A percentile compares a stretch with the other conserved stretches of the same genome.
phyloP scores from a whole-genome alignment of 2,888 invertebrate species.

The Pyrrhosoma nymphula region DNA sequence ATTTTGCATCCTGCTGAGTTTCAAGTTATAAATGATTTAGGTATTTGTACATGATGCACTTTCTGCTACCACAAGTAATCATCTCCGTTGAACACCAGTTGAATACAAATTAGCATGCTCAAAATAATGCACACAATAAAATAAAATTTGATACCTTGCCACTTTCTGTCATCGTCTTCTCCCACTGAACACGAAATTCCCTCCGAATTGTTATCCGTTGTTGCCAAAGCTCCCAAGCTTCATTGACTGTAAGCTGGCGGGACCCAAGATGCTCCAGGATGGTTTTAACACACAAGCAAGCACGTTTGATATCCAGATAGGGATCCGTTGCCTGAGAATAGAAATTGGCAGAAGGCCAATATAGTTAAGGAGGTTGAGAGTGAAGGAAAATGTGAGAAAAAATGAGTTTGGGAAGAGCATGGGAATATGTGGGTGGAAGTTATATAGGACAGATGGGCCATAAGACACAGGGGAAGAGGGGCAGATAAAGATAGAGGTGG shows the following conservation, averaged over 20 bases:
- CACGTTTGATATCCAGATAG: slow-evolving; percentile 84
- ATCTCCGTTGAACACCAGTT: too few relatives aligned
- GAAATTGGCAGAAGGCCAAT: slow-evolving; percentile 59
- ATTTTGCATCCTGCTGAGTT: too few relatives aligned
- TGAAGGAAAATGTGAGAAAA: slow-evolving; percentile 65
- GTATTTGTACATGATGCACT: too few relatives aligned
- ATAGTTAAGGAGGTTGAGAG: slow-evolving; percentile 54
- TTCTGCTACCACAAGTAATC: too few relatives aligned
- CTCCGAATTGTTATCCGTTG: slow-evolving; percentile 81
- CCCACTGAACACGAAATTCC: slow-evolving; percentile 79
- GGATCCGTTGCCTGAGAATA: slow-evolving; percentile 78
- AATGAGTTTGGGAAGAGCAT: slow-evolving; percentile 44
- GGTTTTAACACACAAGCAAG: slow-evolving; percentile 84
- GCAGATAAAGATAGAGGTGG: not conserved
- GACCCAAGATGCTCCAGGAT: slow-evolving; percentile 84
- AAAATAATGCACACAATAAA: too few relatives aligned
- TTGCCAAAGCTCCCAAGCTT: slow-evolving; percentile 87
- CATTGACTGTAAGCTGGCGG: slow-evolving; percentile 83
- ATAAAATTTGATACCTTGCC: slow-evolving; percentile 80
- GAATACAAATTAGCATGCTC: too few relatives aligned
- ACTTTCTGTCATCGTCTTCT: slow-evolving; percentile 82
- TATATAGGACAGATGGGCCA: slow-evolving; percentile 58
- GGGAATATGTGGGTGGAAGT: slow-evolving; percentile 55
- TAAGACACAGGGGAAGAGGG: slow-evolving; percentile 15
- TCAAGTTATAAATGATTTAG: too few relatives aligned